These are phyloP conservation scores for Campylomormyrus tamandua DNA, from an alignment of 2,113 vertebrate species.

Conservation along the genomic window DNA sequence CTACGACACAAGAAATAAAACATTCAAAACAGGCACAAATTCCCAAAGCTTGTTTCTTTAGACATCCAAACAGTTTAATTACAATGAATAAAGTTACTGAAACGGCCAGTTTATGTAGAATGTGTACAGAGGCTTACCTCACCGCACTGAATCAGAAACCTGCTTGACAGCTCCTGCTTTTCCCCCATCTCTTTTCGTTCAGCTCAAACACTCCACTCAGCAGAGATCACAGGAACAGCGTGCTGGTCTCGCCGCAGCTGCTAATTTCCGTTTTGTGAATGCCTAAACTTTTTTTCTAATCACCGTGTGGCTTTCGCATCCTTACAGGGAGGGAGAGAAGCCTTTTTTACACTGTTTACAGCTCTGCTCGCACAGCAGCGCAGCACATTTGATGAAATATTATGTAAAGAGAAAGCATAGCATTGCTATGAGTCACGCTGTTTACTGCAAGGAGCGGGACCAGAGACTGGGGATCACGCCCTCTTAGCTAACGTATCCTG, in stretches of 20 bases:
- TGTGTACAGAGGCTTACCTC: not conserved
- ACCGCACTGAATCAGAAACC: constrained; percentile 7
- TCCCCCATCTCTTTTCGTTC: not conserved
- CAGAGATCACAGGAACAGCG: not conserved
- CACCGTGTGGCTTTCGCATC: constrained; percentile 2
- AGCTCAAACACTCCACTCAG: not conserved
- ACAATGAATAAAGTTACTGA: not conserved
- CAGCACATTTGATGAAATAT: constrained; percentile 61
- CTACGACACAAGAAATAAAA: not conserved
- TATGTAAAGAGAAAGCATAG: constrained; percentile 62
- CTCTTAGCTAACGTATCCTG: constrained; percentile 66
- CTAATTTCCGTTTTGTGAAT: not conserved
- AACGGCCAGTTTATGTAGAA: not conserved
- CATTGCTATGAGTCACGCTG: constrained; percentile 64
- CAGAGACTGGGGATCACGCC: constrained; percentile 67
- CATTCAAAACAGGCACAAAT: constrained; percentile 27
- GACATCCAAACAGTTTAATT: not conserved
- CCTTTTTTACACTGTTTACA: constrained; percentile 16
- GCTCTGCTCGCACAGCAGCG: constrained; percentile 46
- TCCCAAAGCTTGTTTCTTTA: constrained; percentile 35
- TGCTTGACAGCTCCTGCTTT: not conserved
- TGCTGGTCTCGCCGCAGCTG: not conserved
- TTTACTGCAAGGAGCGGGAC: constrained; percentile 66
- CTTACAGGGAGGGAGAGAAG: constrained; percentile 24
- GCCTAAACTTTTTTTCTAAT: not conserved